Percentiles rank a stretch among this genome's conserved stretches.
These are phyloP conservation scores for Crenuchus spilurus DNA, from an alignment of 2,797 vertebrate species.

Conservation along the genomic window DNA sequence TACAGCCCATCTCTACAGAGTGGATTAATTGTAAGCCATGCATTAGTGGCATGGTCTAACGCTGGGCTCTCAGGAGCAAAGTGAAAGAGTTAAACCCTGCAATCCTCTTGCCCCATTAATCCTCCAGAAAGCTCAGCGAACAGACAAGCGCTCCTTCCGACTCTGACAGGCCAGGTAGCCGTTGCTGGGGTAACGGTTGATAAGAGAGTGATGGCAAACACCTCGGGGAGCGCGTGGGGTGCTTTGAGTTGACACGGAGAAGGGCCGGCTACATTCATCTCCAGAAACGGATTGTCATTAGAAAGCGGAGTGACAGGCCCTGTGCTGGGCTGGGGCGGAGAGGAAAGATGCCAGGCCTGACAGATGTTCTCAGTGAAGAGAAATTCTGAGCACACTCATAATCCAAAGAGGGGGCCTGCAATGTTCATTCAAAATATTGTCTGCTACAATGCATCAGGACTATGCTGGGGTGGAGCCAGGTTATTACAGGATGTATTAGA, in stretches of 20 bases:
- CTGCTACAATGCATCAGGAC: not conserved
- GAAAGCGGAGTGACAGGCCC: conserved; percentile 45
- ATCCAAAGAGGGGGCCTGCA: not conserved
- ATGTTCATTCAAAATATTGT: not conserved
- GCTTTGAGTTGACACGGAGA: conserved; percentile 44
- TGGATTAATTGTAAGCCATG: conserved; percentile 19
- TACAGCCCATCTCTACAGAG: not conserved
- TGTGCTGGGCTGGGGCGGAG: conserved; percentile 13
- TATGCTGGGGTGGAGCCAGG: not conserved
- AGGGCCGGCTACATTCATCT: conserved; percentile 45
- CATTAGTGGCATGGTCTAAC: conserved; percentile 11
- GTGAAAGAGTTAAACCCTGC: conserved; percentile 45
- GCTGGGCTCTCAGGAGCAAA: conserved; percentile 33
- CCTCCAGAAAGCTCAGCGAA: conserved; percentile 20
- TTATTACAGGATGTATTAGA: not conserved
- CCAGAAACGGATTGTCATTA: conserved; percentile 43
- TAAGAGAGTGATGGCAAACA: conserved; percentile 64
- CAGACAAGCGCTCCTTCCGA: conserved; percentile 37
- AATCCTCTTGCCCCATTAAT: conserved; percentile 36
- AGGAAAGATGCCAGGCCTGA: conserved; percentile 26
- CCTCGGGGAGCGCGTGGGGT: conserved; percentile 55
- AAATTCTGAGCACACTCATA: conserved; percentile 3
- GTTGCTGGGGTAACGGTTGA: conserved; percentile 66
- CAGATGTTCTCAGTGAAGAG: conserved; percentile 39
- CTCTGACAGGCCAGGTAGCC: conserved; percentile 56